These are phyloP conservation scores for Enteromius paludinosus DNA, from an alignment of 2,797 vertebrate species.

Conservation along the genomic window DNA sequence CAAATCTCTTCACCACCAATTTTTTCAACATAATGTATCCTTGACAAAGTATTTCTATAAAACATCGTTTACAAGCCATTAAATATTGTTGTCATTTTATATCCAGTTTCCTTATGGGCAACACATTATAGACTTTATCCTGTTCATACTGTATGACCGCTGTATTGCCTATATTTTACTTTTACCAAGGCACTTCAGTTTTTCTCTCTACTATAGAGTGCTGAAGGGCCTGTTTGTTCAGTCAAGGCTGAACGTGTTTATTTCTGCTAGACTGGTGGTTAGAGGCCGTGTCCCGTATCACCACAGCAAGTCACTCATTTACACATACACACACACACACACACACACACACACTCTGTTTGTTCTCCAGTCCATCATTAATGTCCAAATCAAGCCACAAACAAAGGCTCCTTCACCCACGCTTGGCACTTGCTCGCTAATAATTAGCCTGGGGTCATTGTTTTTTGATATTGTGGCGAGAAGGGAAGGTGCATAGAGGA, in stretches of 20 bases:
- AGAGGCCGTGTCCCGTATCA: conserved; percentile 39
- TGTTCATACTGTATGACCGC: not conserved
- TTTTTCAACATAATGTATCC: not conserved
- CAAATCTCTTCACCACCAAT: not conserved
- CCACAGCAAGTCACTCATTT: conserved; percentile 36
- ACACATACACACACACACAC: conserved; percentile 19
- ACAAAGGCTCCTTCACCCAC: conserved; percentile 66
- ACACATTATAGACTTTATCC: not conserved
- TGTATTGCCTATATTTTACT: not conserved
- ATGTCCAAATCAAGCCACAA: conserved; percentile 70
- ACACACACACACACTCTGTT: conserved; percentile 4
- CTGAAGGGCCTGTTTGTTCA: conserved; percentile 30
- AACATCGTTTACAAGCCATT: not conserved
- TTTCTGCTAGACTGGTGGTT: conserved; percentile 37
- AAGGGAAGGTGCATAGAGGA: conserved; percentile 39
- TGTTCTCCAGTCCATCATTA: conserved; percentile 71
- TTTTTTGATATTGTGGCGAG: conserved; percentile 70
- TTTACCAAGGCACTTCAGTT: not conserved
- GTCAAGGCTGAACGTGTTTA: conserved; percentile 22
- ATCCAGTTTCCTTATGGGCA: not conserved
- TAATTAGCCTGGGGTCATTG: conserved; percentile 76
- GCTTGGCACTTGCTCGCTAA: conserved; percentile 58
- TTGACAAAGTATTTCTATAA: not conserved
- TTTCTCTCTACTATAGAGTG: conserved; percentile 2
- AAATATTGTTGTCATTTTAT: not conserved